These are phyloP conservation scores for Sinhomidia bicolor DNA, from an alignment of 2,888 invertebrate species.

Conservation along the genomic window DNA sequence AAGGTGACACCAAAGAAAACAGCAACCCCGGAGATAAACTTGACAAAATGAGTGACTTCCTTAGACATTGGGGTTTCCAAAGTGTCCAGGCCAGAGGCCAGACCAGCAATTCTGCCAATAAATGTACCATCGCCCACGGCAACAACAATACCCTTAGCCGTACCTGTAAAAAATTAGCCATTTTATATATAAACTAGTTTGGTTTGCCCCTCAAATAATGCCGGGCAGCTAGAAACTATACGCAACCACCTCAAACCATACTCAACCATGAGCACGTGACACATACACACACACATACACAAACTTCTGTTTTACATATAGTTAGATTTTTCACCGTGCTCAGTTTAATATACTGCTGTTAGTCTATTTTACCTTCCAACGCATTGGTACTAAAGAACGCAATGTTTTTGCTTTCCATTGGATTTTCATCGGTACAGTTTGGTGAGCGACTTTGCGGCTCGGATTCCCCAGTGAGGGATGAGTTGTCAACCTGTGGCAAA, in stretches of 20 bases:
- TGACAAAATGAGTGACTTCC: slow-evolving; percentile 89
- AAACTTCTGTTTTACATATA: too few species aligned
- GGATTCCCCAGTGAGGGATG: slow-evolving; percentile 82
- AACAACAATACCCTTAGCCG: slow-evolving; percentile 85
- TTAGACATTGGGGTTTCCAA: slow-evolving; percentile 89
- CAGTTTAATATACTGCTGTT: slow-evolving; percentile 81
- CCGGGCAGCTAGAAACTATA: too few species aligned
- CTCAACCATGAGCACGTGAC: too few species aligned
- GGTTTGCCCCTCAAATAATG: too few species aligned
- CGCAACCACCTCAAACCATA: too few species aligned
- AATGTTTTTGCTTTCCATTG: slow-evolving; percentile 82
- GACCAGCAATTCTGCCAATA: slow-evolving; percentile 88
- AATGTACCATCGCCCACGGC: slow-evolving; percentile 87
- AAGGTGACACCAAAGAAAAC: slow-evolving; percentile 75
- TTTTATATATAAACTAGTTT: too few species aligned
- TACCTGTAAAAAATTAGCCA: too few species aligned
- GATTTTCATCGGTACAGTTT: slow-evolving; percentile 82
- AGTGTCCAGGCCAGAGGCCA: slow-evolving; percentile 86
- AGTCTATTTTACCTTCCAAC: slow-evolving; percentile 82
- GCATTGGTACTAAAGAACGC: slow-evolving; percentile 82
- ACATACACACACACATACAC: too few species aligned
- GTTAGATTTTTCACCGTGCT: too few species aligned
- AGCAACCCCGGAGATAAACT: slow-evolving; percentile 74
- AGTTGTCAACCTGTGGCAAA: too few species aligned
- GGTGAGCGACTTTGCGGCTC: slow-evolving; percentile 81